Base-by-base conservation (phyloP, 1,140 invertebrate species). In the Sitophilus oryzae region DNA sequence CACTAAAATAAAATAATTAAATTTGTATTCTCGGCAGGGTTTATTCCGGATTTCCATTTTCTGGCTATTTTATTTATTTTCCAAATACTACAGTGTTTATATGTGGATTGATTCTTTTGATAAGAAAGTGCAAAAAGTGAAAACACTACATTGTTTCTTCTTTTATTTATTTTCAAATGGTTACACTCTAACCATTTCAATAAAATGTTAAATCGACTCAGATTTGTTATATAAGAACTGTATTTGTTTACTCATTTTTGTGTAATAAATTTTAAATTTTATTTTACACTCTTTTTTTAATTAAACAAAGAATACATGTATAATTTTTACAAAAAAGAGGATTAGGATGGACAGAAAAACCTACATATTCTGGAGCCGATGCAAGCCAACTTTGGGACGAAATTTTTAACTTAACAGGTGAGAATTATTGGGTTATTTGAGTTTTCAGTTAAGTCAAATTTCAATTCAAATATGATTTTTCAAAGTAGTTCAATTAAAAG, bases 241-340 rank as follows among this genome's bases (percentile, higher is more conserved):
- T 36, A 21, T 42, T 56, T 56, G 47, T 56, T 56, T 54, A 54
- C 53, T 56, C 45, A 54, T 48, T 51, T 56, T 44, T 51, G 9
- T 52, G 25, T 52, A 57, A 57, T 57, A 57, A 57, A 57, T 46
- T 36, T 21, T 46, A 45, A 23, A 45, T 57, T 57, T 52, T 52
- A 43, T 37, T 40, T 51, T 49, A 19, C 23, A 48, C 22, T 16
- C 25, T 47, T 42, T 50, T 50, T 56, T 50, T 23, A 34, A 15
- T 19, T 22, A 46, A 30, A 5, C 21, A 42, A 42, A 9, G 18
- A 42, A 20, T 30, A 11, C 1, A 20, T 6, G 15, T 14, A n/a
- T n/a, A n/a, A n/a, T n/a, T n/a, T n/a, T n/a, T n/a, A n/a, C n/a
- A n/a, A n/a, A n/a, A n/a, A n/a, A n/a, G n/a, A n/a, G n/a, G n/a